phyloP scores from a whole-genome alignment of 2,888 invertebrate species.

The Adelphocoris suturalis region DNA sequence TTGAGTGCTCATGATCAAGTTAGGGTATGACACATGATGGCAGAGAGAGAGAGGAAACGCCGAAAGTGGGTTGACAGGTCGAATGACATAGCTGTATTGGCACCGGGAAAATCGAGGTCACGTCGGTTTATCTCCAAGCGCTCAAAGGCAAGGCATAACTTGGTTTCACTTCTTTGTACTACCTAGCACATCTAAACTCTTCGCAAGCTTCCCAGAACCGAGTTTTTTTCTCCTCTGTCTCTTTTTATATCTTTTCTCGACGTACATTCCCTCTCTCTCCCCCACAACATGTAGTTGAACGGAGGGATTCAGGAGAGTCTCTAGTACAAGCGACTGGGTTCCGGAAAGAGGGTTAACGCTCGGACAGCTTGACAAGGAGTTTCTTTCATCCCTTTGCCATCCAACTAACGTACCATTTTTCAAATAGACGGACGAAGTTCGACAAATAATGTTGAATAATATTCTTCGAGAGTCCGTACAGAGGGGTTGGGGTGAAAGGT shows the following conservation, averaged over 20 bases:
- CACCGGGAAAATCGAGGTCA: conserved; percentile 3
- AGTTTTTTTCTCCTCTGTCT: background rate
- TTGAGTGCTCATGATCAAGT: conserved; percentile 11
- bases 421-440: no score
- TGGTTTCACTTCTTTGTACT: conserved; percentile 19
- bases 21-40: background rate
- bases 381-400: background rate
- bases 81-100: background rate
- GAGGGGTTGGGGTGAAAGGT: no score
- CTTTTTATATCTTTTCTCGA: background rate
- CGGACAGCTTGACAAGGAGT: conserved; percentile 4
- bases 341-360: conserved; percentile 8
- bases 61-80: background rate
- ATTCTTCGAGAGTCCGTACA: no score
- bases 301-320: background rate
- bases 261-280: background rate
- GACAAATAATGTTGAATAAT: no score
- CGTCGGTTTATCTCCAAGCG: background rate
- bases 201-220: background rate
- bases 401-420: no score
- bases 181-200: conserved; percentile 22
- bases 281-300: background rate
- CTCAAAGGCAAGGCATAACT: conserved; percentile 10
- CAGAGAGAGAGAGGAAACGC: background rate
- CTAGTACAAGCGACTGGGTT: conserved; percentile 17